These are phyloP conservation scores for Drosophila tsacasi DNA, from an alignment of 1,140 invertebrate genomes.

Conservation along the genomic window DNA sequence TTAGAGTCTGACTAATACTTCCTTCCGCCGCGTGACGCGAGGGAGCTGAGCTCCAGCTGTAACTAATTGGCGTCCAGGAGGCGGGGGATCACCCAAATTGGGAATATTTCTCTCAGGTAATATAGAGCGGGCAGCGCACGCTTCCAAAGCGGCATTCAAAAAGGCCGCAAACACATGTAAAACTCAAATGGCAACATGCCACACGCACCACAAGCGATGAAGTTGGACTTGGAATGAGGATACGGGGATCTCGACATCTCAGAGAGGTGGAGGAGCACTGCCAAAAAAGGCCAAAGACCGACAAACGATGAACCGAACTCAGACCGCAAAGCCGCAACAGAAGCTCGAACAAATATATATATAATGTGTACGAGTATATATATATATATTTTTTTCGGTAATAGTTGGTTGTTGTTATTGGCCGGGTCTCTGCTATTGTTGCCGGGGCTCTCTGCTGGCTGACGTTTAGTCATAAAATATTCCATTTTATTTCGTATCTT, in stretches of 20 bases:
- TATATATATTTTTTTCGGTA: slow-evolving; percentile 44
- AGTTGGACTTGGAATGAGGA: slow-evolving; percentile 40
- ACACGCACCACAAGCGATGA: slow-evolving; percentile 69
- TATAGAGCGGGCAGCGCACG: slow-evolving; percentile 42
- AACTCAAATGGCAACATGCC: slow-evolving; percentile 83
- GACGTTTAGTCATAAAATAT: slow-evolving; percentile 82
- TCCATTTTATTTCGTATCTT: slow-evolving; percentile 76
- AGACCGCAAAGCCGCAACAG: slow-evolving; percentile 79
- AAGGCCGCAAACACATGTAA: slow-evolving; percentile 80
- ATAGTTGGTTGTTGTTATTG: slow-evolving; percentile 69
- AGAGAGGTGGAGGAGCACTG: slow-evolving; percentile 18
- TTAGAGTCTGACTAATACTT: slow-evolving; percentile 74
- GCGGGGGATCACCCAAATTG: slow-evolving; percentile 9
- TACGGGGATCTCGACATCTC: neutral
- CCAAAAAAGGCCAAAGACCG: slow-evolving; percentile 76
- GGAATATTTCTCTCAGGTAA: slow-evolving; percentile 36
- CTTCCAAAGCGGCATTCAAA: slow-evolving; percentile 64
- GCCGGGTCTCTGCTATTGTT: slow-evolving; percentile 50
- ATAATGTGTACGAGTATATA: slow-evolving; percentile 18
- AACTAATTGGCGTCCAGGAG: slow-evolving; percentile 64
- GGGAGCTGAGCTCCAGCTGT: slow-evolving; percentile 45
- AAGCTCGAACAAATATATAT: slow-evolving; percentile 72
- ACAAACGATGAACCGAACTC: slow-evolving; percentile 55
- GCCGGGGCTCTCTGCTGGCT: slow-evolving; percentile 39
- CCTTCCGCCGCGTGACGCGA: slow-evolving; percentile 52